Conservation (phyloP, 2,888 invertebrate species). For the Druceiella hillmani region DNA sequence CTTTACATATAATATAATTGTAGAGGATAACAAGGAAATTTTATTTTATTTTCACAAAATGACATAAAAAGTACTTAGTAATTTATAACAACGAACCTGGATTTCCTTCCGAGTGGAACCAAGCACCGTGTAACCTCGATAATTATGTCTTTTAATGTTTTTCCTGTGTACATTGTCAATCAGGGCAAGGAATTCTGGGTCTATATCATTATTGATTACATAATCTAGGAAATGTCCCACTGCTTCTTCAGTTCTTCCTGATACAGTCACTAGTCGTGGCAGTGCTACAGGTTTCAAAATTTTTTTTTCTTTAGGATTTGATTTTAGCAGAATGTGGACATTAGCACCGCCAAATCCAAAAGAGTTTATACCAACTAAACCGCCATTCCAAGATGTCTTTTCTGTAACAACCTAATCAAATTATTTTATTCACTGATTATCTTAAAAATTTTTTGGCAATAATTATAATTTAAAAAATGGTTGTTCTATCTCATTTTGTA, state of each 20-base stretch:
- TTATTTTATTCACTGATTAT: too few species aligned
- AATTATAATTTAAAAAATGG: too few species aligned
- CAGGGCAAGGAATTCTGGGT: slow-evolving; percentile 63
- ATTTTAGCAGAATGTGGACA: slow-evolving; percentile 70
- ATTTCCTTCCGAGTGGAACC: too few species aligned
- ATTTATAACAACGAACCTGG: too few species aligned
- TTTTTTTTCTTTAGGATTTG: slow-evolving; percentile 67
- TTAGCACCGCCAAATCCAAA: slow-evolving; percentile 93
- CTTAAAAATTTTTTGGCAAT: too few species aligned
- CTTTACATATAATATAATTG: too few species aligned
- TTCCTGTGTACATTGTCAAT: slow-evolving; percentile 59
- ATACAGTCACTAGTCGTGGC: slow-evolving; percentile 63
- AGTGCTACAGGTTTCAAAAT: slow-evolving; percentile 39
- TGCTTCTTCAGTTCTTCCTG: slow-evolving; percentile 74
- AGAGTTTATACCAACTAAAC: slow-evolving; percentile 77
- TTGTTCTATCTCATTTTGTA: too few species aligned
- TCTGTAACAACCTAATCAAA: too few species aligned
- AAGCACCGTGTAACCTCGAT: slow-evolving; percentile 68
- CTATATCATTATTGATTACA: slow-evolving; percentile 50
- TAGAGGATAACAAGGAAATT: too few species aligned
- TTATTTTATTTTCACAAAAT: too few species aligned
- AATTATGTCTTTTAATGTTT: slow-evolving; percentile 62
- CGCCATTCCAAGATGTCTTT: slow-evolving; percentile 72
- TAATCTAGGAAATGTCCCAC: slow-evolving; percentile 57
- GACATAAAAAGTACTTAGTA: too few species aligned